Percentiles rank a stretch among this genome's conserved stretches.
Evolutionary conservation across 2,888 invertebrate genomes (phyloP).

Genomic region (Idaea dimidiata): DNA sequence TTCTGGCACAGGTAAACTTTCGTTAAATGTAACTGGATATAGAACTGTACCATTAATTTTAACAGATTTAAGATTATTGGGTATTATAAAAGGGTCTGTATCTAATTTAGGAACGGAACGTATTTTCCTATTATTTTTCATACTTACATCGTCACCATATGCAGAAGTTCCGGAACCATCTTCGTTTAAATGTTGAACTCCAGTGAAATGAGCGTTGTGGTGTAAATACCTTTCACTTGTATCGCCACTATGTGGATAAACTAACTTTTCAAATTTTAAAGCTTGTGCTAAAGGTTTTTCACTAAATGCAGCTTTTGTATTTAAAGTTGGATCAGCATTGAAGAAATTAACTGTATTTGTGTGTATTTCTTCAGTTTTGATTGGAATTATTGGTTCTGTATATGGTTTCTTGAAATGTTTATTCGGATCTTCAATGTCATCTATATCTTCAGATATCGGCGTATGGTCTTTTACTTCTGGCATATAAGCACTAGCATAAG

Average conservation of each 20-base stretch:
- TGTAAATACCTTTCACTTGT: slow-evolving; percentile 55
- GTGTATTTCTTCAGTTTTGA: slow-evolving; percentile 32
- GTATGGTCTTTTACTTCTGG: slow-evolving; percentile 53
- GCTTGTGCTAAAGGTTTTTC: slow-evolving; percentile 40
- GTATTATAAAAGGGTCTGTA: slow-evolving; percentile 48
- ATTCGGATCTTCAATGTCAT: slow-evolving; percentile 65
- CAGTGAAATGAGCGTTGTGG: slow-evolving; percentile 49
- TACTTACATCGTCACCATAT: slow-evolving; percentile 70
- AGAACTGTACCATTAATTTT: slow-evolving; percentile 21
- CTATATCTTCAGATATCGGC: slow-evolving; percentile 69
- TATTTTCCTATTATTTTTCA: slow-evolving; percentile 32
- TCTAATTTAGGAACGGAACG: slow-evolving; percentile 46
- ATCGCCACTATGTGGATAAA: slow-evolving; percentile 32
- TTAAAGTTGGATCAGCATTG: slow-evolving; percentile 49
- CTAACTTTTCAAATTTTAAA: slow-evolving; percentile 43
- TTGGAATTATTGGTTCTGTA: slow-evolving; percentile 28
- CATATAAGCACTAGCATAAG: slow-evolving; percentile 47
- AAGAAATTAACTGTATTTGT: slow-evolving; percentile 55
- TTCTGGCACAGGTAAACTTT: slow-evolving; percentile 41
- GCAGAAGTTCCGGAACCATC: slow-evolving; percentile 67
- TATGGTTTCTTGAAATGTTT: slow-evolving; percentile 27
- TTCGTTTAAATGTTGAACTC: slow-evolving; percentile 61
- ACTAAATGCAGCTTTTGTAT: slow-evolving; percentile 31
- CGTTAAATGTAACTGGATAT: slow-evolving; percentile 7
- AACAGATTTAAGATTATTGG: slow-evolving; percentile 24